A percentile compares a stretch with the other conserved stretches of the same genome.
These are phyloP conservation scores for Sebastes glaucus DNA, from an alignment of 2,797 vertebrate genomes.

Conservation along the genomic window DNA sequence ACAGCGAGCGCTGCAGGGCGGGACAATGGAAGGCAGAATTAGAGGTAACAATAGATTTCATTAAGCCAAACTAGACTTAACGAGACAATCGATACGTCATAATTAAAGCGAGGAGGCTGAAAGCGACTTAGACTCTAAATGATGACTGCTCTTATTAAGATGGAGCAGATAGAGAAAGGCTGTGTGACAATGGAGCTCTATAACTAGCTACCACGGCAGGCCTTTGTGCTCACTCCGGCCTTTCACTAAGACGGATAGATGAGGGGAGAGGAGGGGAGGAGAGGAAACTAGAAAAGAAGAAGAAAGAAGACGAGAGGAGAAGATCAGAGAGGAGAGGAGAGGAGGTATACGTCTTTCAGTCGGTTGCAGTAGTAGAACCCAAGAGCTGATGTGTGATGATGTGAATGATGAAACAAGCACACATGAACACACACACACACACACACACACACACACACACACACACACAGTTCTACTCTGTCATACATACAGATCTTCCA, in stretches of 20 bases:
- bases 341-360: conserved; percentile 6
- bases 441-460: too few species aligned
- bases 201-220: conserved; percentile 64
- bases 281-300: not conserved
- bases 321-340: not conserved
- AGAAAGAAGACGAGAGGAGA: not conserved
- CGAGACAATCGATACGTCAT: conserved; percentile 90
- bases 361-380: conserved; percentile 35
- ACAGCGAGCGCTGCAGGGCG: conserved; percentile 71
- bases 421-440: too few species aligned
- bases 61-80: conserved; percentile 91
- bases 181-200: conserved; percentile 71
- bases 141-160: conserved; percentile 88
- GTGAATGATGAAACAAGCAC: conserved; percentile 11
- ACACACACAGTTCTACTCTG: too few species aligned
- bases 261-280: conserved; percentile 7
- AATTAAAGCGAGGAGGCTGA: conserved; percentile 84
- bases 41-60: conserved; percentile 92
- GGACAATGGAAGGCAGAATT: conserved; percentile 82
- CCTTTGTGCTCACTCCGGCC: conserved; percentile 67
- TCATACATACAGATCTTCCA: not conserved
- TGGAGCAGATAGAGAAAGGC: conserved; percentile 80
- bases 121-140: conserved; percentile 86
- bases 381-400: conserved; percentile 50
- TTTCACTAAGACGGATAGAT: conserved; percentile 66